Evolutionary conservation across 1,140 invertebrate species (phyloP).

Genomic region (Eriosoma lanigerum): DNA sequence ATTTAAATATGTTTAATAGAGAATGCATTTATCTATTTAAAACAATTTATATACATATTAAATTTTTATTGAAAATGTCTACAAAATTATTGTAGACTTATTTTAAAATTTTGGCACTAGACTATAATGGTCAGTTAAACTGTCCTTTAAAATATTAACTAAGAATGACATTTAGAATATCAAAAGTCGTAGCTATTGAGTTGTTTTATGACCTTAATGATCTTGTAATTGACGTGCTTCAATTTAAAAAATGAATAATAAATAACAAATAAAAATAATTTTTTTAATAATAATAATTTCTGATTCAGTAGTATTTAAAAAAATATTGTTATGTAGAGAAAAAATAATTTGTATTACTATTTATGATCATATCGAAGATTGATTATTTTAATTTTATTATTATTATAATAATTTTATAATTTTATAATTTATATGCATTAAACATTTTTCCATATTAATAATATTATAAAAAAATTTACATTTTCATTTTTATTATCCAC

Average conservation of each 20-base stretch:
- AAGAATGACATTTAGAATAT: not conserved
- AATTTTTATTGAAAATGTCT: not conserved
- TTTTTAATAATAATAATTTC: not conserved
- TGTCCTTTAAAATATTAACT: not conserved
- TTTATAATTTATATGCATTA: too few species aligned
- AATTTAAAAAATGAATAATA: constrained; percentile 28
- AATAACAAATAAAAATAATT: too few species aligned
- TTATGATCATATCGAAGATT: not conserved
- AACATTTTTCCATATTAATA: not conserved
- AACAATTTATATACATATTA: too few species aligned
- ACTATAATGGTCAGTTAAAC: not conserved
- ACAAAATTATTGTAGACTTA: not conserved
- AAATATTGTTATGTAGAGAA: not conserved
- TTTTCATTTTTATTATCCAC: not conserved
- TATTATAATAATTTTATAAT: too few species aligned
- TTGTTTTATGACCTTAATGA: not conserved
- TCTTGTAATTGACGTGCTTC: not conserved
- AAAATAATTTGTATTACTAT: not conserved
- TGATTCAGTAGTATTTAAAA: not conserved
- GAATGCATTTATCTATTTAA: too few species aligned
- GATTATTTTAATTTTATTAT: too few species aligned
- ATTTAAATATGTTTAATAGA: too few species aligned
- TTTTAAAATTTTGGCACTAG: too few species aligned
- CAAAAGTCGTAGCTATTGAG: not conserved
- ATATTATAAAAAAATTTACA: not conserved